Percentiles rank a stretch among this genome's conserved stretches.
Conservation (phyloP, 2,113 vertebrate species). For the Chroicocephalus ridibundus region DNA sequence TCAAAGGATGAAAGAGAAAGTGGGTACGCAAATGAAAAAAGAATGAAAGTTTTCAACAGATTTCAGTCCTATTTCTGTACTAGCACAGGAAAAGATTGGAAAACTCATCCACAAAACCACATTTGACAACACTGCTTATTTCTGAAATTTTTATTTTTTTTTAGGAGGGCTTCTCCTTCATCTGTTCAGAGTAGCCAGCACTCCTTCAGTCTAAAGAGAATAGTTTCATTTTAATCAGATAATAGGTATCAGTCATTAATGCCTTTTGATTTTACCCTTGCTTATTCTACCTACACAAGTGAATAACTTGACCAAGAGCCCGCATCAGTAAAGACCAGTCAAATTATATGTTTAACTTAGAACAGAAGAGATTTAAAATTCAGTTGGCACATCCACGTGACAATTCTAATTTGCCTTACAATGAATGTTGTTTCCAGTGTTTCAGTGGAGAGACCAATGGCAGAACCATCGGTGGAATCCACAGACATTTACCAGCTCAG, state of each 20-base stretch:
- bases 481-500: not conserved
- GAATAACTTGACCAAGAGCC: not conserved
- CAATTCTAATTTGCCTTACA: not conserved
- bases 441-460: not conserved
- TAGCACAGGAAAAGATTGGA: not conserved
- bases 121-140: not conserved
- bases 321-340: not conserved
- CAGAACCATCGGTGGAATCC: not conserved
- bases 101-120: not conserved
- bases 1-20: not conserved
- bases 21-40: not conserved
- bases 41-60: not conserved
- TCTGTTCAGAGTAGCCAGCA: not conserved
- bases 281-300: not conserved
- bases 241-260: not conserved
- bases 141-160: not conserved
- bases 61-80: not conserved
- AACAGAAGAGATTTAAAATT: not conserved
- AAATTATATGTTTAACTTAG: not conserved
- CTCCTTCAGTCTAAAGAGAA: not conserved
- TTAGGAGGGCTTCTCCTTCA: not conserved
- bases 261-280: not conserved
- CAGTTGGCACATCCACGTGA: not conserved
- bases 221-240: not conserved
- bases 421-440: not conserved